Evolutionary conservation across 2,888 invertebrate species (phyloP), one percentile per base, ranked within the genome.

Genomic region (Dryobota labecula): DNA sequence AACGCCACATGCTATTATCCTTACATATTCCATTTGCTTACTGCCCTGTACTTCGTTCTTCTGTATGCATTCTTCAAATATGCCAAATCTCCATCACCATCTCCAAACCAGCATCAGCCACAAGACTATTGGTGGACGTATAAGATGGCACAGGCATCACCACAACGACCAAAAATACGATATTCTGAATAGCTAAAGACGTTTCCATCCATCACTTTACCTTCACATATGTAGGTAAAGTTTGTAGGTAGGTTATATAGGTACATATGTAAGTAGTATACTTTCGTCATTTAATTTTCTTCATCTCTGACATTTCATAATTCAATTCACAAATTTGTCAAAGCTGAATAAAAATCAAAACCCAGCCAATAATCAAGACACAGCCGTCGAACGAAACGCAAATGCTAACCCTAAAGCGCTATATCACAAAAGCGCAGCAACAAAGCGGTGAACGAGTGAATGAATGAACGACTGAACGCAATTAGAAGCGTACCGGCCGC

Each of bases 401-500:
- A 80, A 76, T 47, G 69, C 63, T 71, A 70, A 73, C 56, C 72
- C 57, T 56, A 66, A 80, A 84, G 47, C 61, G 66, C n/a, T 58
- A 74, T 80, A 86, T 80, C 79, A 86, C 84, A 88, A 89, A 87
- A 89, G 84, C 76, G 76, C 82, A 84, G 73, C 81, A 75, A 87
- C 87, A 88, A 88, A 86, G 86, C 79, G 72, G 41, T 71, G 82
- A 80, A 83, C 75, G 83, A 84, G 78, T 85, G 86, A 86, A 72
- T 83, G 83, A 86, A 73, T 84, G 85, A 86, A 84, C 80, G 84
- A 78, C 74, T 85, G 86, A 84, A 87, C 87, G 90, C 90, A 91
- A 91, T 92, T 90, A 90, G 88, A 86, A 84, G 84, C 81, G 90
- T 85, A 88, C 88, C 86, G 87, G 85, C 87, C 84, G 86, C 87